Evolutionary conservation across 1,140 invertebrate species (phyloP).

Genomic region (Myzus persicae): DNA sequence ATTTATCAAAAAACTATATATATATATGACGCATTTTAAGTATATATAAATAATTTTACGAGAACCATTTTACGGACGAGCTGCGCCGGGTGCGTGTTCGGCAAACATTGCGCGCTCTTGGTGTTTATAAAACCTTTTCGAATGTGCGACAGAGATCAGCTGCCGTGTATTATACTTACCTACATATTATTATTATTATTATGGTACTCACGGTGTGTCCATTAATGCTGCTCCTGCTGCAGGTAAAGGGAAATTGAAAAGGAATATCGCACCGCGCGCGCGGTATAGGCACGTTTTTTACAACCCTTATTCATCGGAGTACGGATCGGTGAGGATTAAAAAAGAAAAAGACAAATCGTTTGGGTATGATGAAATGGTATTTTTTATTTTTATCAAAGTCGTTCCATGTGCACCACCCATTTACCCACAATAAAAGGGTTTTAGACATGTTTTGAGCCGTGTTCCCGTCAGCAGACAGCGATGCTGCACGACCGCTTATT

Average conservation of each 20-base stretch:
- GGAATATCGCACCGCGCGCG: background rate
- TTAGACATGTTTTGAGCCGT: background rate
- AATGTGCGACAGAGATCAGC: conserved; percentile 44
- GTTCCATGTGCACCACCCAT: background rate
- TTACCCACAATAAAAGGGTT: background rate
- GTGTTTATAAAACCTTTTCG: conserved; percentile 47
- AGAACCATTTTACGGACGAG: conserved; percentile 53
- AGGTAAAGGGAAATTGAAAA: conserved; percentile 41
- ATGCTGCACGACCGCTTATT: background rate
- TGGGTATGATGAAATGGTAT: conserved; percentile 8
- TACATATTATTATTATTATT: background rate
- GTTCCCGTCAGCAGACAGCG: conserved; percentile 25
- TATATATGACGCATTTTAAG: background rate
- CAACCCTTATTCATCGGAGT: conserved; percentile 9
- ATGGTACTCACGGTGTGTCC: background rate
- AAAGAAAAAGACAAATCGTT: conserved; percentile 15
- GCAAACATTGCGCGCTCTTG: conserved; percentile 39
- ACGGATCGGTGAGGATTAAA: background rate
- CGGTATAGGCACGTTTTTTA: conserved; percentile 18
- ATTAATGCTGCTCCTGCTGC: conserved; percentile 1
- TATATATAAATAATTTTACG: background rate
- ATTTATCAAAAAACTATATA: background rate
- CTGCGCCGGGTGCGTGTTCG: conserved; percentile 43
- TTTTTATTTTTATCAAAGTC: conserved; percentile 16
- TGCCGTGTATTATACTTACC: background rate